Evolutionary conservation across 1,140 invertebrate species (phyloP), one percentile per base, ranked within the genome.

Genomic region (Microplitis mediator): DNA sequence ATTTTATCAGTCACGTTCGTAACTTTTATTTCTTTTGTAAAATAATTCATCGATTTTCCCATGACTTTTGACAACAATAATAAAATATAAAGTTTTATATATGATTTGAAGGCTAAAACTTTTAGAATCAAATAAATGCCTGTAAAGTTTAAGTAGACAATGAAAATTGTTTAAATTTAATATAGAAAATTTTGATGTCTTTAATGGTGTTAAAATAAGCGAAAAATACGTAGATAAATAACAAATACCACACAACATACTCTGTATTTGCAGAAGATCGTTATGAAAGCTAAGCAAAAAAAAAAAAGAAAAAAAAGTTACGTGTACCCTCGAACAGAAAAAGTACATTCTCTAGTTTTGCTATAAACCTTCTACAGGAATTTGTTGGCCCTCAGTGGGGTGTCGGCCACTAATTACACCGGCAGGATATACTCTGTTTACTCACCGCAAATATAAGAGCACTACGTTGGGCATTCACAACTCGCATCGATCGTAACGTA

Each of bases 331-430:
- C 64, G 45, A 56, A n/a, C 54, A 71, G 56, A 71, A 56, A 69
- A 56, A 56, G 54, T 56, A 56, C 16, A 56, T 56, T 32, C 60
- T 35, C 16, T 61, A 39, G 13, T 45, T 8, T 51, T 62, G 35
- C 56, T 71, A 71, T 62, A 66, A 51, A 66, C 70, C 54, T 35
- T 63, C 54, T 45, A 31, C 63, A 35, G 70, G 63, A 72, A 72
- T 72, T 72, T 63, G 63, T 66, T 72, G 64, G 70, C 62, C 62
- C 63, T 72, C n/a, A 14, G 74, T 73, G 75, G 69, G 39, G 76
- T 83, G 83, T 84, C 77, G 81, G 79, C 81, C 80, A 81, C 80
- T 86, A 84, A 85, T 85, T 86, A 85, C 80, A 79, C 79, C 69
- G 78, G 78, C 77, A 77, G 77, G 78, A 80, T 84, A 80, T 77